Percentiles rank a stretch among this genome's conserved stretches.
phyloP scores from a whole-genome alignment of 2,113 vertebrate species.

The Gracilinanus agilis region DNA sequence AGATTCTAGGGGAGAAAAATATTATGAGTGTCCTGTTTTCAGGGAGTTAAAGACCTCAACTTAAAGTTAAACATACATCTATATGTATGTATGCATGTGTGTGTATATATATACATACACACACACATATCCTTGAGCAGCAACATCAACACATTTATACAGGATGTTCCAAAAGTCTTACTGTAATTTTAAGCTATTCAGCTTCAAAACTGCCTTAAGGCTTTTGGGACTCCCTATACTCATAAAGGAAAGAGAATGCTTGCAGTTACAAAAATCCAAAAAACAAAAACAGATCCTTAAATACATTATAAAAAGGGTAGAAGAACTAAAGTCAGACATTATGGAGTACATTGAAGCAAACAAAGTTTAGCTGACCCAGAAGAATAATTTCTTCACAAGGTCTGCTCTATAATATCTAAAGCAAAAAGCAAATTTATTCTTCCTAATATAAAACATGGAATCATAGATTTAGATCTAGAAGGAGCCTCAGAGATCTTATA shows the following conservation, averaged over 20 bases:
- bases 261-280: not conserved
- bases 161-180: not conserved
- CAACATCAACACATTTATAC: not conserved
- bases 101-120: too few species aligned
- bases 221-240: not conserved
- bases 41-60: not conserved
- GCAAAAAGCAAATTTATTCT: not conserved
- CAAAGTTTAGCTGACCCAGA: not conserved
- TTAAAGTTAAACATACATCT: not conserved
- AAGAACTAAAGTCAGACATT: not conserved
- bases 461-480: not conserved
- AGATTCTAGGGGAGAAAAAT: not conserved
- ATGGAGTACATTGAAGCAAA: not conserved
- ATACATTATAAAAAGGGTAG: not conserved
- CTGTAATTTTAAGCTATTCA: not conserved
- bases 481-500: too few species aligned
- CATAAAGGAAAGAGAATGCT: not conserved
- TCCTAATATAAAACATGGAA: not conserved
- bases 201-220: not conserved
- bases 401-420: not conserved
- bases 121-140: not conserved
- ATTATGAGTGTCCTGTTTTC: not conserved
- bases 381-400: not conserved
- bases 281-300: not conserved
- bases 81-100: too few species aligned